Base-by-base conservation (phyloP, 2,113 vertebrate genomes). In the Cyprinodon tularosa region DNA sequence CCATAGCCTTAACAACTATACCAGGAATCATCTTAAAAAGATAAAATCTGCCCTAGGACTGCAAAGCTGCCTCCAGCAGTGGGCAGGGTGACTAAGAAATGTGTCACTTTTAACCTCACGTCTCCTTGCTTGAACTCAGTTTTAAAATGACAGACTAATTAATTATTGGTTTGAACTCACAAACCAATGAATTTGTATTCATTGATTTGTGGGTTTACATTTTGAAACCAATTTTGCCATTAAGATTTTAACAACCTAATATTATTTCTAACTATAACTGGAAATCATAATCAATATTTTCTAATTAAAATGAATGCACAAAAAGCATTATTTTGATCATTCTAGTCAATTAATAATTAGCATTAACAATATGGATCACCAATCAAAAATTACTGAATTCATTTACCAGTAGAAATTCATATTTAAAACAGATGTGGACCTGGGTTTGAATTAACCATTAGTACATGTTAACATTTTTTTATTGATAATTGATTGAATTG, bases 21-120 rank as follows among this genome's bases (percentile, higher is more conserved):
- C 36, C 39, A 53, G 37, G 77, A 77, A 66, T 45, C 40, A 36
- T 42, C 11, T 3, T 10, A 64, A 39, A 50, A 53, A 48, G 68
- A 69, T 68, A 50, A 45, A 57, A 67, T 71, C 39, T 44, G 36
- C 70, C 59, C 72, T 59, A 66, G 45, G 62, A 72, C 20, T 68
- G 57, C 48, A 73, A 50, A 65, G 29, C 63, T 82, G 66, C 81
- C 57, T 84, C 42, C 37, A 71, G 62, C 66, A 50, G 62, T 36
- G 17, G 2, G 39, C 42, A 45, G 14, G 66, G 66, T 4, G 1
- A 77, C 1, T 14, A 47, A 62, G 45, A 72, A 66, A 72, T 44
- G 42, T 37, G 22, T 44, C 42, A 17, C 29, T 40, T 17, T 37
- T 36, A 68, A 22, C n/a, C 44, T 10, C 12, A 22, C 0, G 36